Evolutionary conservation across 2,888 invertebrate species (phyloP).

Genomic region (Drosophila yooni): DNA sequence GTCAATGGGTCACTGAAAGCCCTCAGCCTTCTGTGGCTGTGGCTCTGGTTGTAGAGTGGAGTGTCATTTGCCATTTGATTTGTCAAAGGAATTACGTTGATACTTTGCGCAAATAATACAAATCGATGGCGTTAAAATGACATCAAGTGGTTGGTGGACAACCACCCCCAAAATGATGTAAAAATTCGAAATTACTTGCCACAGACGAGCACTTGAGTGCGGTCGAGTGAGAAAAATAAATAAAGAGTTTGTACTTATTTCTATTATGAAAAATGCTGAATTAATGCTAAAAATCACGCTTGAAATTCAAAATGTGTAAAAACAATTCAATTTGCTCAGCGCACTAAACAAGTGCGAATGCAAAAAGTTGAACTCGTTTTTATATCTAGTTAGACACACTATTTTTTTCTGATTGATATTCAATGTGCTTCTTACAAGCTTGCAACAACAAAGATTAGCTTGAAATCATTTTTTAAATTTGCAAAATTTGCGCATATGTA

Average conservation of each 20-base stretch:
- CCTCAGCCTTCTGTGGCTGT: constrained; percentile 64
- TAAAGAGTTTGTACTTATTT: constrained; percentile 7
- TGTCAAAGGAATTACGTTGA: constrained; percentile 76
- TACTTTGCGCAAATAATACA: constrained; percentile 68
- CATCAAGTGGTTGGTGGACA: constrained; percentile 64
- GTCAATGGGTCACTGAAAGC: constrained; percentile 49
- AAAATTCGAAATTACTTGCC: constrained; percentile 22
- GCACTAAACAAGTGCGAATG: background rate
- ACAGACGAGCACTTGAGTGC: constrained; percentile 13
- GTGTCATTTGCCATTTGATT: constrained; percentile 67
- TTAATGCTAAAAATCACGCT: background rate
- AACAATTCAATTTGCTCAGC: background rate
- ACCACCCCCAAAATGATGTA: constrained; percentile 55
- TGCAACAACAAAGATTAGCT: too few relatives aligned
- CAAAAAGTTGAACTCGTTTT: background rate
- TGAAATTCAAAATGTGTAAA: background rate
- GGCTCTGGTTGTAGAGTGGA: constrained; percentile 1
- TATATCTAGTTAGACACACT: background rate
- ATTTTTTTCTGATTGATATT: background rate
- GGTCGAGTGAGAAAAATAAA: constrained; percentile 44
- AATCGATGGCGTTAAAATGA: constrained; percentile 71
- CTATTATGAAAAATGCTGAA: constrained; percentile 2
- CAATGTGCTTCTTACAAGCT: background rate
- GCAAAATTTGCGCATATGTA: background rate
- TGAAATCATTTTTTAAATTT: too few relatives aligned